These are phyloP conservation scores for Bolborhynchus lineola DNA, from an alignment of 2,113 vertebrate genomes.

Conservation along the genomic window DNA sequence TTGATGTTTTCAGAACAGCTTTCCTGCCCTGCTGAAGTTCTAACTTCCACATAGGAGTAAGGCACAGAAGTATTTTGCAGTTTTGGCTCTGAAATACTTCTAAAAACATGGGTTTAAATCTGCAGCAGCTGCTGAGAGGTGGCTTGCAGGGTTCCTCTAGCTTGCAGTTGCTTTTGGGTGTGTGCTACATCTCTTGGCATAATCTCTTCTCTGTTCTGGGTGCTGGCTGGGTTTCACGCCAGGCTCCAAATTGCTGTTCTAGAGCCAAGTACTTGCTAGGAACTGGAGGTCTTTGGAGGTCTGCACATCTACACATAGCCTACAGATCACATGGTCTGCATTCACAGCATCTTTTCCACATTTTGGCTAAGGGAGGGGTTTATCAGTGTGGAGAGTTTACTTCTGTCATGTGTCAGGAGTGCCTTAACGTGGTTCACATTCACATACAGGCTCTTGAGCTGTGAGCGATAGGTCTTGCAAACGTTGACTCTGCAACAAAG, in stretches of 20 bases:
- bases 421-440: neutral
- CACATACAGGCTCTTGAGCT: neutral
- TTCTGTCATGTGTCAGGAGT: neutral
- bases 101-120: neutral
- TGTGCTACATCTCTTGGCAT: neutral
- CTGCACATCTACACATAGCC: neutral
- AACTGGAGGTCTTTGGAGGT: neutral
- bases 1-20: neutral
- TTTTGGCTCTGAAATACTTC: neutral
- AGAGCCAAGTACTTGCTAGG: neutral
- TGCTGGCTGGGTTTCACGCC: neutral
- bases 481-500: neutral
- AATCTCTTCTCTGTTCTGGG: neutral
- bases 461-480: neutral
- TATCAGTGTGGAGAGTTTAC: neutral
- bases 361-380: neutral
- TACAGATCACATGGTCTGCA: neutral
- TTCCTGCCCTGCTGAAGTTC: neutral
- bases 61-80: neutral
- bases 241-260: neutral
- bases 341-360: neutral
- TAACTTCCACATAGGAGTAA: neutral
- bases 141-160: neutral
- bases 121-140: slow-evolving; percentile 1
- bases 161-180: neutral